A percentile compares a stretch with the other conserved stretches of the same genome.
Evolutionary conservation across 2,113 vertebrate genomes (phyloP).

Genomic region (Platycercus adscitus): DNA sequence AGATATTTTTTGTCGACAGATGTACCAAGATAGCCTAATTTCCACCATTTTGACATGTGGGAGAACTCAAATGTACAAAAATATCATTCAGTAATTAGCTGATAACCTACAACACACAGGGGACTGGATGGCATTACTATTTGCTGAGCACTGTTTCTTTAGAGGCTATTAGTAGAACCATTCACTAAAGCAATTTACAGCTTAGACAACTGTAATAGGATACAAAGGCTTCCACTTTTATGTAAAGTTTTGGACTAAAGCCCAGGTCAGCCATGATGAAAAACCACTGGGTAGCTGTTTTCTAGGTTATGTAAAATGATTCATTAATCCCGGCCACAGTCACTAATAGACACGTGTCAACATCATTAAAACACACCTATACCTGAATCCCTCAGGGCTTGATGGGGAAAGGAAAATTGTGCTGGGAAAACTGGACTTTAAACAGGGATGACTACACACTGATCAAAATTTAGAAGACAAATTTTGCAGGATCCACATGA

Average conservation of each 20-base stretch:
- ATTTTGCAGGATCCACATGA: not conserved
- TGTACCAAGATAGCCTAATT: not conserved
- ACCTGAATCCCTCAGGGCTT: not conserved
- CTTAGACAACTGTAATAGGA: not conserved
- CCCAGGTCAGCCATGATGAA: conserved; percentile 1
- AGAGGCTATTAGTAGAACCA: not conserved
- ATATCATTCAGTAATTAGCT: not conserved
- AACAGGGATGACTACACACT: not conserved
- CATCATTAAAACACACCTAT: conserved; percentile 30
- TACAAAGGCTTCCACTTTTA: not conserved
- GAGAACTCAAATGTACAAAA: not conserved
- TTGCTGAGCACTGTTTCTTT: not conserved
- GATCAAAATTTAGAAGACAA: not conserved
- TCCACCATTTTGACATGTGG: not conserved
- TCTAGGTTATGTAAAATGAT: conserved; percentile 21
- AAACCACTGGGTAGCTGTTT: conserved; percentile 22
- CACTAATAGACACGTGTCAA: conserved; percentile 14
- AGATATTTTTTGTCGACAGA: not conserved
- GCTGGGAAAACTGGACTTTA: not conserved
- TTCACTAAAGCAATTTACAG: not conserved
- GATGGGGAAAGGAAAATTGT: not conserved
- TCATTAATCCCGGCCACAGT: conserved; percentile 21
- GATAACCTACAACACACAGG: not conserved
- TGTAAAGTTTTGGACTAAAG: not conserved
- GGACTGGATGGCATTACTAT: not conserved